Evolutionary conservation across 1,140 invertebrate species (phyloP).

Genomic region (Stegodyphus mimosarum): DNA sequence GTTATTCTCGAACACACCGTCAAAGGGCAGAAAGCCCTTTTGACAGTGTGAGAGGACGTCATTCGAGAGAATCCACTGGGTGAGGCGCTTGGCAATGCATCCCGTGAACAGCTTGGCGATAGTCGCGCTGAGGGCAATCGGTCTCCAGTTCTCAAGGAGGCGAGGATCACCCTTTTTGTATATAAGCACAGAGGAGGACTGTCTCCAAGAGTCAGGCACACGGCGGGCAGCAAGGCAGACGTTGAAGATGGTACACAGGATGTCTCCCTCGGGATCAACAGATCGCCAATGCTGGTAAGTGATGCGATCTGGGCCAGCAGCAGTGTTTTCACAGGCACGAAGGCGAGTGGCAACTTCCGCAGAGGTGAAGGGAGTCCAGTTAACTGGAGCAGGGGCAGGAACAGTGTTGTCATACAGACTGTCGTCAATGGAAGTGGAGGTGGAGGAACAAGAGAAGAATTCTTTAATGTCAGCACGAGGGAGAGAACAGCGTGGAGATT

Average conservation of each 20-base stretch:
- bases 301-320: slow-evolving; percentile 14
- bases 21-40: slow-evolving; percentile 9
- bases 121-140: slow-evolving; percentile 39
- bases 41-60: not conserved
- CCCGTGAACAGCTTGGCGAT: not conserved
- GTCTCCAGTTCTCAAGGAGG: slow-evolving; percentile 63
- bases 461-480: not conserved
- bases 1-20: slow-evolving; percentile 20
- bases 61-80: not conserved
- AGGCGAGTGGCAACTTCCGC: not conserved
- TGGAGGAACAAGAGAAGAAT: too few species aligned
- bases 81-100: not conserved
- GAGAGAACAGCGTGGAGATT: not conserved
- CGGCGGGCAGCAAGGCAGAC: not conserved
- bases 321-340: not conserved
- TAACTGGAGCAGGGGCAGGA: not conserved
- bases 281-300: not conserved
- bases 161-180: slow-evolving; percentile 59
- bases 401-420: too few species aligned
- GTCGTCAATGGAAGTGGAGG: too few species aligned
- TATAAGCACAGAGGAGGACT: slow-evolving; percentile 55
- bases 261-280: not conserved
- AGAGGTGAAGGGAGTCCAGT: not conserved
- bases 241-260: slow-evolving; percentile 8
- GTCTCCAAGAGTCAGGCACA: slow-evolving; percentile 44